Evolutionary conservation across 2,113 vertebrate species (phyloP), one percentile per base, ranked within the genome.

Genomic region (Redunca redunca): DNA sequence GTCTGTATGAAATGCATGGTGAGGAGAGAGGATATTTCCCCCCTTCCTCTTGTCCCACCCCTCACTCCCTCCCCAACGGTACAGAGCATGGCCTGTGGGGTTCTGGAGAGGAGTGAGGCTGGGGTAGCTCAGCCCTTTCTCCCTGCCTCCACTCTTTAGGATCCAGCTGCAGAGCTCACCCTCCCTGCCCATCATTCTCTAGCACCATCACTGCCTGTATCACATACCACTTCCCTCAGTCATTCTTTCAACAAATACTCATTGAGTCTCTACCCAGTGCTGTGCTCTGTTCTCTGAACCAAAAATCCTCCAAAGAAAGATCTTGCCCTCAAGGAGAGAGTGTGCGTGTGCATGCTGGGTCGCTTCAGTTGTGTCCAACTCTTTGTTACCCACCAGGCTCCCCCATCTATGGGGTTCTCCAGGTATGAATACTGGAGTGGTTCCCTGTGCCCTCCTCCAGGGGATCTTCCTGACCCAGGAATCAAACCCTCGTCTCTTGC

Each of bases 191-290:
- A 11, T 52, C 64, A 2, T 21, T 40, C 52, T 78, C 33, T 7
- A 17, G 36, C 15, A 14, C 16, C 9, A 5, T 46, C 55, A 19
- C 7, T 2, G 0, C 14, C 2, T 6, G 19, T 5, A 6, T 28
- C n/a, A 6, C 0, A 5, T 5, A 25, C 1, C 40, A 28, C 52
- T 36, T 58, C 30, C 62, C 40, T 60, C 50, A 57, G 48, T 62
- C 11, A 43, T 48, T 30, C 46, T 58, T n/a, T 74, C 48, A 77
- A 23, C 64, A 58, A n/a, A 57, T 28, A 23, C 36, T 81, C 84
- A 25, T 0, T 7, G 28, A 57, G 13, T 8, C 11, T 36, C n/a
- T 13, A 1, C 26, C 64, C 58, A 0, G 6, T 25, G 3, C 25
- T 30, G 6, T n/a, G 14, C 3, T 67, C 57, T n/a, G 30, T 43